phyloP scores from a whole-genome alignment of 2,797 vertebrate species.

The Acanthornis magna region DNA sequence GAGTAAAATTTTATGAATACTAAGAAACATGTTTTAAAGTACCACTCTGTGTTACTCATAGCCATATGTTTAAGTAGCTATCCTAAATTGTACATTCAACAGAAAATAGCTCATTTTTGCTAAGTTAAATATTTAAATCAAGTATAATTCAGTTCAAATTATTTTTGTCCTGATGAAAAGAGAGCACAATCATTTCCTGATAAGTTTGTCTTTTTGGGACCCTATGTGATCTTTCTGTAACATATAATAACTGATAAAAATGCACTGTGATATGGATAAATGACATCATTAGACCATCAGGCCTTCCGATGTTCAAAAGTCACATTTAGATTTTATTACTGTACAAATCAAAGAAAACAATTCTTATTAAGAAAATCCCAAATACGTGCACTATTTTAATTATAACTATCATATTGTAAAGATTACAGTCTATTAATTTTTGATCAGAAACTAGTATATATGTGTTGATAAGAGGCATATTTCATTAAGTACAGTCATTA shows the following conservation, averaged over 20 bases:
- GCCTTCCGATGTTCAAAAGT: not conserved
- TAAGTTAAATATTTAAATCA: not conserved
- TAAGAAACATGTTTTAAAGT: not conserved
- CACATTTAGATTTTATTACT: not conserved
- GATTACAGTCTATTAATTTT: not conserved
- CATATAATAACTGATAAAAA: not conserved
- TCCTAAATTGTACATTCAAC: not conserved
- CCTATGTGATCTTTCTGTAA: not conserved
- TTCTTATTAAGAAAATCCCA: rapidly evolving
- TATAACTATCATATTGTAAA: not conserved
- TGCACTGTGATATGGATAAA: not conserved
- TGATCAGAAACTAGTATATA: not conserved
- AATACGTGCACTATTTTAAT: not conserved
- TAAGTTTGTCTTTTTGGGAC: not conserved
- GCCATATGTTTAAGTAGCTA: not conserved
- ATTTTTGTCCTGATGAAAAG: not conserved
- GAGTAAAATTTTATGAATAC: not conserved
- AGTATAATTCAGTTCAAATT: not conserved
- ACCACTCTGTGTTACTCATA: not conserved
- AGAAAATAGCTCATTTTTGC: not conserved
- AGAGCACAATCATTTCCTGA: not conserved
- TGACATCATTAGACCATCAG: not conserved
- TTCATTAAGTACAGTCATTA: not conserved
- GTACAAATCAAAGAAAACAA: not conserved
- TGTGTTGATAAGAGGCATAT: not conserved